phyloP scores from a whole-genome alignment of 2,888 invertebrate genomes.

The Choristoneura rosaceana region DNA sequence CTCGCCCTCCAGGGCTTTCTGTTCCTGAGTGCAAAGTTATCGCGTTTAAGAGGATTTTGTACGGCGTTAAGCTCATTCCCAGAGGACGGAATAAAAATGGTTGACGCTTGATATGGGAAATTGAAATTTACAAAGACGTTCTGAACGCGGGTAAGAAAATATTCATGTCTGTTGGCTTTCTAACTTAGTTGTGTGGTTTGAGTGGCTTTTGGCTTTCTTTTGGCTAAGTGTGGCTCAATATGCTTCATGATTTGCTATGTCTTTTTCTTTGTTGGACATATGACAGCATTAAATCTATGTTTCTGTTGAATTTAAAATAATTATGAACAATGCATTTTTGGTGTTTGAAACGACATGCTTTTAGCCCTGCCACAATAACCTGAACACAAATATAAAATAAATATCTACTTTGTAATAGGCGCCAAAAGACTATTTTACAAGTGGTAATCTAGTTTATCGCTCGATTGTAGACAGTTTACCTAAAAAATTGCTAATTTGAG shows the following conservation, averaged over 20 bases:
- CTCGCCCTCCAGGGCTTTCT: conserved; percentile 39
- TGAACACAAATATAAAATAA: too few species aligned
- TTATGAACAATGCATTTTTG: too few species aligned
- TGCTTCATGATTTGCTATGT: not conserved
- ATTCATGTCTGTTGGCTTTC: not conserved
- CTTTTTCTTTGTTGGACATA: not conserved
- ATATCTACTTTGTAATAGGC: too few species aligned
- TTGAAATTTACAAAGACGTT: conserved; percentile 11
- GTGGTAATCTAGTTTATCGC: too few species aligned
- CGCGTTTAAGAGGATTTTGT: conserved; percentile 41
- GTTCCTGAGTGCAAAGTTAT: conserved; percentile 43
- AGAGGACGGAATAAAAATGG: conserved; percentile 32
- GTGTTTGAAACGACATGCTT: too few species aligned
- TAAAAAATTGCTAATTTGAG: too few species aligned
- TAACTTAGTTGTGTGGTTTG: not conserved
- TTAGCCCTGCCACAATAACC: too few species aligned
- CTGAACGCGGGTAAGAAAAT: not conserved
- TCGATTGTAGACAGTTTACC: too few species aligned
- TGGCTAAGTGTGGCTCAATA: not conserved
- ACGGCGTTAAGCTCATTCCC: conserved; percentile 40
- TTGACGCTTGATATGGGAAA: conserved; percentile 33
- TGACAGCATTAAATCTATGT: too few species aligned
- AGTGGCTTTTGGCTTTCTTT: not conserved
- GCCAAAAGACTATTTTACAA: too few species aligned
- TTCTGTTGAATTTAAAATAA: too few species aligned